These are phyloP conservation scores for Bubo scandiacus DNA, from an alignment of 2,113 vertebrate genomes.

Conservation along the genomic window DNA sequence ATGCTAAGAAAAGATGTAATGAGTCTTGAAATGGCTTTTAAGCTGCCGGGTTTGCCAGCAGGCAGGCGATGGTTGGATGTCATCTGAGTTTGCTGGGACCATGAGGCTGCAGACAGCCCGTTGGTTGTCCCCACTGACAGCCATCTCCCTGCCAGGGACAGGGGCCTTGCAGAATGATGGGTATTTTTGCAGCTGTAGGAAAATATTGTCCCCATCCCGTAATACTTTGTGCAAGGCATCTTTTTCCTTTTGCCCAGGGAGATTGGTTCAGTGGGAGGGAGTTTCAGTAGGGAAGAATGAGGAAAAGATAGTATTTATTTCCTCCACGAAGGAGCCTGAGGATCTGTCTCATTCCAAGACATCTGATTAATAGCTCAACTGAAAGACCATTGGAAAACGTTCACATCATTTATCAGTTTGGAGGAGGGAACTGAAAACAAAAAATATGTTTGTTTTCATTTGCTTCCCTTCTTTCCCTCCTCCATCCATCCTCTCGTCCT, in stretches of 20 bases:
- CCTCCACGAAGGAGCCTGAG: not conserved
- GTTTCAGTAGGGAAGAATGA: not conserved
- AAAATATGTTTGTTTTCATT: constrained; percentile 26
- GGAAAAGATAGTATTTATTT: not conserved
- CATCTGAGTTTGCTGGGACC: not conserved
- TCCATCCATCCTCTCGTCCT: not conserved
- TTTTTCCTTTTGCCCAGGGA: not conserved
- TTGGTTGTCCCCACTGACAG: not conserved
- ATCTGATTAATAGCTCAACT: constrained; percentile 14
- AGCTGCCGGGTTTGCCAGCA: not conserved
- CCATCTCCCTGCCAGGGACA: not conserved
- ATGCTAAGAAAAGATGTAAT: not conserved
- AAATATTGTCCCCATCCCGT: not conserved
- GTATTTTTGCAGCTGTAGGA: not conserved
- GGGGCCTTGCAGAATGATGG: not conserved
- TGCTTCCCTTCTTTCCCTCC: not conserved
- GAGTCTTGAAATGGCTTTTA: not conserved
- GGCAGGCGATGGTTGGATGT: not conserved
- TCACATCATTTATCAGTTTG: constrained; percentile 28
- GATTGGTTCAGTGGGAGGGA: not conserved
- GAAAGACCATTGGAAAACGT: not conserved
- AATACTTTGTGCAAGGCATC: not conserved
- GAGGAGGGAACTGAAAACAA: constrained; percentile 13
- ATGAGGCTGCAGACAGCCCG: not conserved
- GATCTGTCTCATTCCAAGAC: constrained; percentile 4